phyloP scores from a whole-genome alignment of 2,113 vertebrate species.

The Leucosticte australis region DNA sequence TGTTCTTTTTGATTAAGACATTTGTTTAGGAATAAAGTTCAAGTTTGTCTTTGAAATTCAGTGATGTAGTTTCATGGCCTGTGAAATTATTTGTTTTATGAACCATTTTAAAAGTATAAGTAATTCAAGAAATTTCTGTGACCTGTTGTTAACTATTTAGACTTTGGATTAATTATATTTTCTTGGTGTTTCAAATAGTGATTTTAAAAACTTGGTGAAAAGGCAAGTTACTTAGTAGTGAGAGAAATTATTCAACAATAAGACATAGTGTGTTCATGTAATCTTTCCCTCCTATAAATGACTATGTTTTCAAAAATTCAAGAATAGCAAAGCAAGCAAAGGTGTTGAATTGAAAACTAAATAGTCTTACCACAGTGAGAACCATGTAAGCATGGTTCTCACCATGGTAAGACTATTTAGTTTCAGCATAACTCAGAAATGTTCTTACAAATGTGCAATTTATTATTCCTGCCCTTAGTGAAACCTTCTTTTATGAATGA shows the following conservation, averaged over 20 bases:
- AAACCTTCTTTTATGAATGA: accelerated
- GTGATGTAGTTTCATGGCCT: slow-evolving; percentile 8
- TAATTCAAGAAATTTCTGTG: slow-evolving; percentile 23
- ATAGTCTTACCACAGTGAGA: neutral
- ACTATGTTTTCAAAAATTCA: neutral
- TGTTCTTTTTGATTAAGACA: neutral
- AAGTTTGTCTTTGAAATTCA: slow-evolving; percentile 46
- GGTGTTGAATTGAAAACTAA: neutral
- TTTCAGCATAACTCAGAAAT: neutral
- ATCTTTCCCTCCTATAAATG: neutral
- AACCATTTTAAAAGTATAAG: slow-evolving; percentile 29
- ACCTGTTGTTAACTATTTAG: slow-evolving; percentile 66
- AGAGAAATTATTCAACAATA: neutral
- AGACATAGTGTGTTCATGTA: neutral
- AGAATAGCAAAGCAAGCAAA: neutral
- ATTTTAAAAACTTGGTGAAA: neutral
- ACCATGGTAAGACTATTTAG: too few species aligned
- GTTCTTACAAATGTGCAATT: neutral
- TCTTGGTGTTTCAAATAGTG: neutral
- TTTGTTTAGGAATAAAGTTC: slow-evolving; percentile 62
- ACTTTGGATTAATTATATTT: slow-evolving; percentile 20
- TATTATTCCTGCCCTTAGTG: neutral
- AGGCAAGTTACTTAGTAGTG: neutral
- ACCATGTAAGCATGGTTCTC: too few species aligned
- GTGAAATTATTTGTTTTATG: slow-evolving; percentile 55